Evolutionary conservation across 2,113 vertebrate species (phyloP).

Genomic region (Xenopus tropicalis): UCB_Xtro_10.0 CM004449.2:131558001-131558500

Average conservation of each 20-base stretch:
- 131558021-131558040: constrained; percentile 96
- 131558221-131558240: constrained; percentile 92
- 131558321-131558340: constrained; percentile 93
- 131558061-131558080: not conserved
- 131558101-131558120: not conserved
- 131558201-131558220: constrained; percentile 94
- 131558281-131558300: constrained; percentile 96
- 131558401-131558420: constrained; percentile 95
- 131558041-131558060: constrained; percentile 83
- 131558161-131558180: constrained; percentile 91
- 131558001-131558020: constrained; percentile 95
- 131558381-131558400: constrained; percentile 91
- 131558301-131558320: constrained; percentile 95
- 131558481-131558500: too few species aligned
- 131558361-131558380: constrained; percentile 96
- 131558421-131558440: constrained; percentile 95
- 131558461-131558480: not conserved
- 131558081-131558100: too few species aligned
- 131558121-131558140: not conserved
- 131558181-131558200: constrained; percentile 95
- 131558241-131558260: constrained; percentile 88
- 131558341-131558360: constrained; percentile 92
- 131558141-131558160: constrained; percentile 87
- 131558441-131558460: constrained; percentile 73
- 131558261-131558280: constrained; percentile 93